A percentile compares a stretch with the other conserved stretches of the same genome.
These are phyloP conservation scores for Plumapathes pennacea DNA, from an alignment of 92 coral and sea anemone genomes.

Conservation along the genomic window DNA sequence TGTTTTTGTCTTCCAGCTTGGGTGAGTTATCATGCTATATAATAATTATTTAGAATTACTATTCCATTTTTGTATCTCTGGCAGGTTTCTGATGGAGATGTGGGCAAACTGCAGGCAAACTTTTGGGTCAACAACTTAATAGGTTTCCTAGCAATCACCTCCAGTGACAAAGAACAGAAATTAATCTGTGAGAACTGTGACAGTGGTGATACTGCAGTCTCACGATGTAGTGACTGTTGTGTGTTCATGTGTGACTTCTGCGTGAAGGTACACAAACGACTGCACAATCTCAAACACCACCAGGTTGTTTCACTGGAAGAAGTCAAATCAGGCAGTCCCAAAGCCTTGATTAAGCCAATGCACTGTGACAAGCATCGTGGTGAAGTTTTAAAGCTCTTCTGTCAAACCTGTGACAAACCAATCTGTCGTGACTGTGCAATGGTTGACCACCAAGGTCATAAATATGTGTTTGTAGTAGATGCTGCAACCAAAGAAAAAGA, in stretches of 20 bases:
- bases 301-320: slow-evolving; percentile 54
- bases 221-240: slow-evolving; percentile 52
- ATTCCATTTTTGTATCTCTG: background rate
- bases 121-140: slow-evolving; percentile 68
- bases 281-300: slow-evolving; percentile 26
- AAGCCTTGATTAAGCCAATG: slow-evolving; percentile 42
- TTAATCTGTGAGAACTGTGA: slow-evolving; percentile 56
- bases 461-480: slow-evolving; percentile 52
- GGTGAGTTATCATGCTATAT: background rate
- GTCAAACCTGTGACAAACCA: slow-evolving; percentile 53
- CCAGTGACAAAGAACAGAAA: background rate
- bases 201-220: slow-evolving; percentile 25
- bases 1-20: background rate
- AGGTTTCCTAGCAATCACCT: slow-evolving; percentile 14
- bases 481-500: slow-evolving; percentile 41
- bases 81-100: slow-evolving; percentile 42
- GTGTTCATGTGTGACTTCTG: slow-evolving; percentile 57
- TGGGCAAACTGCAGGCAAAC: slow-evolving; percentile 45
- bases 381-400: slow-evolving; percentile 59
- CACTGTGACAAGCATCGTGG: slow-evolving; percentile 64
- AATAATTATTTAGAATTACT: background rate
- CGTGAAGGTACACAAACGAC: slow-evolving; percentile 54
- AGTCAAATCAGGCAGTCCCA: slow-evolving; percentile 33
- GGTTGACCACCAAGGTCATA: slow-evolving; percentile 64
- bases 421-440: slow-evolving; percentile 69